Base-by-base conservation (phyloP, 2,113 vertebrate species). In the Nestor notabilis region DNA sequence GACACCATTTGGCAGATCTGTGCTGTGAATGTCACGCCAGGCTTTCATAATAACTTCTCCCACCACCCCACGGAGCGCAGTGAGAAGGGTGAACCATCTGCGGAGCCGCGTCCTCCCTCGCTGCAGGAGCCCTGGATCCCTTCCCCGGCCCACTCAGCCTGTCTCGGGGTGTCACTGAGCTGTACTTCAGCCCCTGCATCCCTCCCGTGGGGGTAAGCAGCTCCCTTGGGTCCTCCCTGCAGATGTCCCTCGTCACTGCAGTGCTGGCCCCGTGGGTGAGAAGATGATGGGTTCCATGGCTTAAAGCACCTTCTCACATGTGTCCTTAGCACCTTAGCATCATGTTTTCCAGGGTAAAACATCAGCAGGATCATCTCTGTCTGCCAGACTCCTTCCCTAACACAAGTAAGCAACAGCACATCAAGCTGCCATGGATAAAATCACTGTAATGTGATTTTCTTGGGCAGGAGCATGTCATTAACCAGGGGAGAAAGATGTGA, bases 31-130 rank as follows among this genome's bases (percentile, higher is more conserved):
- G 96, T 96, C 97, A 95, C 87, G 24, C 93, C 95, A 91, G 93
- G 66, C 97, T 95, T 97, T 96, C 96, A 64, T 87, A 93, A 96
- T 87, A 96, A 65, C 95, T 93, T 96, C 96, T 94, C 97, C 96
- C 94, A 95, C 96, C 91, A 83, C 16, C 97, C 97, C 93, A n/a
- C 85, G 87, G 47, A 94, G 93, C 8, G 69, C 89, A 23, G 23
- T 15, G 90, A 89, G 93, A 77, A 4, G 29, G 87, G 61, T 35
- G 70, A 18, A 92, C 96, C 95, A 95, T 97, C 97, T 97, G 96
- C n/a, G 4, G 68, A 76, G 74, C 76, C 9, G 1, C 65, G 10
- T 81, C 94, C 89, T 87, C 83, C 92, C 93, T 93, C 70, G 4
- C 91, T 74, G 56, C 41, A 96, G 68, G 52, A 74, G 52, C 89